Conservation (phyloP, 2,888 invertebrate genomes). For the Tiliacea citrago region DNA sequence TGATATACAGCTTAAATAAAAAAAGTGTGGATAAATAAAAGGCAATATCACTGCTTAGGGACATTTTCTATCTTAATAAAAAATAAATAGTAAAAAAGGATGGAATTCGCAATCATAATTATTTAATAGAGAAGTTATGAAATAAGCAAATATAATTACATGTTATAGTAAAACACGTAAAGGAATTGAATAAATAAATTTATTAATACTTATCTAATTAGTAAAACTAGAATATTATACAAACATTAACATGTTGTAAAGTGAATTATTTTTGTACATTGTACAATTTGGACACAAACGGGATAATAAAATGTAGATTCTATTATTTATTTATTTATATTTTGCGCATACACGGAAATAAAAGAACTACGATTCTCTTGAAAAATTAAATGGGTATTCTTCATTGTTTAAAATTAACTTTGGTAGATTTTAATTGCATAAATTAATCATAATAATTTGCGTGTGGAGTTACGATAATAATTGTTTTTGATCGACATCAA, state of each 20-base stretch:
- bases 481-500: too few species aligned
- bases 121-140: background rate
- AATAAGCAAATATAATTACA: conserved; percentile 15
- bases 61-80: too few species aligned
- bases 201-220: background rate
- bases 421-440: background rate
- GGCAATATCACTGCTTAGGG: background rate
- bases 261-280: background rate
- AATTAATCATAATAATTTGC: background rate
- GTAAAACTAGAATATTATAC: background rate
- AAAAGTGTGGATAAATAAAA: background rate
- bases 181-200: conserved; percentile 29
- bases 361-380: background rate
- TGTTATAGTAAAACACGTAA: background rate
- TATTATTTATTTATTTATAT: background rate
- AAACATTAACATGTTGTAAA: conserved; percentile 8
- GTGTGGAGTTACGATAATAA: too few species aligned
- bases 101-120: background rate
- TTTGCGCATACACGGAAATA: background rate
- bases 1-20: too few species aligned
- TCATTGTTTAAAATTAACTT: conserved; percentile 2
- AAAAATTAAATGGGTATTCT: background rate
- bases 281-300: background rate
- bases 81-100: too few species aligned
- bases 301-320: background rate